These are phyloP conservation scores for Enteromius trimaculatus DNA, from an alignment of 2,797 vertebrate species.

Conservation along the genomic window DNA sequence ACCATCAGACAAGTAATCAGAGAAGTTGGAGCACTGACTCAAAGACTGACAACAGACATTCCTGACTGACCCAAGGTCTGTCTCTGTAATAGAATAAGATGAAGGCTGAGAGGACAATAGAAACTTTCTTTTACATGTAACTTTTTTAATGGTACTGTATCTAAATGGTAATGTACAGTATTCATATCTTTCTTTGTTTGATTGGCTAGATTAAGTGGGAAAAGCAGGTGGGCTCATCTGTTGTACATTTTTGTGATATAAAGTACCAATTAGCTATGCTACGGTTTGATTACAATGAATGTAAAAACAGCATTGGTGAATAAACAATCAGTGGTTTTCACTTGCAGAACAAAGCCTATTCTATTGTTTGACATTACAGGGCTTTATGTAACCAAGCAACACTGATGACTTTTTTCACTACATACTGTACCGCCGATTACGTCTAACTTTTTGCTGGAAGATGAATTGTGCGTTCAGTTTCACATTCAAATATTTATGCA, in stretches of 20 bases:
- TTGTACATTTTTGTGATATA: constrained; percentile 5
- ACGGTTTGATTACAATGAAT: constrained; percentile 8
- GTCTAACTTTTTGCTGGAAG: not conserved
- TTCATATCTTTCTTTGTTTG: not conserved
- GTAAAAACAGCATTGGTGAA: not conserved
- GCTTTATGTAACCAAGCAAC: constrained; percentile 20
- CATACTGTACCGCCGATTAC: not conserved
- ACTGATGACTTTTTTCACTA: not conserved
- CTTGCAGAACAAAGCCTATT: constrained; percentile 2
- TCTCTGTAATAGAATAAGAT: constrained; percentile 59
- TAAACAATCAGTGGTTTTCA: constrained; percentile 1
- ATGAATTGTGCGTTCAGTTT: constrained; percentile 22
- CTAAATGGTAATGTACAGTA: not conserved
- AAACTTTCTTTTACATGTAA: not conserved
- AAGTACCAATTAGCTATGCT: not conserved
- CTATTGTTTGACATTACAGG: not conserved
- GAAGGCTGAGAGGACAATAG: constrained; percentile 66
- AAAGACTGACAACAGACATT: constrained; percentile 73
- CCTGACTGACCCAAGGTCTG: constrained; percentile 68
- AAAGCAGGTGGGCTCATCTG: constrained; percentile 1
- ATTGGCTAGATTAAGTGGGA: not conserved
- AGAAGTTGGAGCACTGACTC: constrained; percentile 68
- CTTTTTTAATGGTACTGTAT: not conserved
- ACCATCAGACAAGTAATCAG: constrained; percentile 63
- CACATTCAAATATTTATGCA: constrained; percentile 9